Conservation (phyloP, 2,797 vertebrate species). For the Sebastes vulpes region DNA sequence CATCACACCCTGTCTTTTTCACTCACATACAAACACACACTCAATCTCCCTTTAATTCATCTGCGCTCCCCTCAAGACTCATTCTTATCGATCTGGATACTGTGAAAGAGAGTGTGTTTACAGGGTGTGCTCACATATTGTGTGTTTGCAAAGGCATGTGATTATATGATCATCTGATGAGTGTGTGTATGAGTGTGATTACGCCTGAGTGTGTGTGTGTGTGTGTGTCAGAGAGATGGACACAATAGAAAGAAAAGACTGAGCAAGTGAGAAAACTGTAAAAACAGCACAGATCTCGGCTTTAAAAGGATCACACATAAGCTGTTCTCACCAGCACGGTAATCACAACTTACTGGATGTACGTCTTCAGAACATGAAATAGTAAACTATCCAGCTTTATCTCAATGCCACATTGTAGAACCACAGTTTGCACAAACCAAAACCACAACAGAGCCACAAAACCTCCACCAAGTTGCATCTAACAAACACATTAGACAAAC, state of each 20-base stretch:
- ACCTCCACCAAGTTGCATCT: background rate
- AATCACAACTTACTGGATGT: background rate
- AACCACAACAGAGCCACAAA: background rate
- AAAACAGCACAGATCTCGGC: background rate
- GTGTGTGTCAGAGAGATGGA: background rate
- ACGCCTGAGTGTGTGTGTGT: background rate
- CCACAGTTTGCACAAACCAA: background rate
- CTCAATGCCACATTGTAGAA: background rate
- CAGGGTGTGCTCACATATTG: background rate
- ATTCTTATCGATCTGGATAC: background rate
- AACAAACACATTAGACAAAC: conserved; percentile 26
- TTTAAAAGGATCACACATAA: background rate
- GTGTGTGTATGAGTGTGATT: background rate
- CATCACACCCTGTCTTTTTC: conserved; percentile 11
- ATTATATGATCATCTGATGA: background rate
- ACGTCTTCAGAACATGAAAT: background rate
- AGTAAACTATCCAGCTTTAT: background rate
- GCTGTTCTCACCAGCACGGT: background rate
- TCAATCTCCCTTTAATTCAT: conserved; percentile 28
- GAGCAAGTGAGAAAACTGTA: background rate
- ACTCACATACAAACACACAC: conserved; percentile 1
- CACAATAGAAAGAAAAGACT: background rate
- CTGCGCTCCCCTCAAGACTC: background rate
- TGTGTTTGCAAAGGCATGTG: background rate
- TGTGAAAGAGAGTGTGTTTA: background rate